Conservation (phyloP, 2,113 vertebrate species). For the Petromus typicus region DNA sequence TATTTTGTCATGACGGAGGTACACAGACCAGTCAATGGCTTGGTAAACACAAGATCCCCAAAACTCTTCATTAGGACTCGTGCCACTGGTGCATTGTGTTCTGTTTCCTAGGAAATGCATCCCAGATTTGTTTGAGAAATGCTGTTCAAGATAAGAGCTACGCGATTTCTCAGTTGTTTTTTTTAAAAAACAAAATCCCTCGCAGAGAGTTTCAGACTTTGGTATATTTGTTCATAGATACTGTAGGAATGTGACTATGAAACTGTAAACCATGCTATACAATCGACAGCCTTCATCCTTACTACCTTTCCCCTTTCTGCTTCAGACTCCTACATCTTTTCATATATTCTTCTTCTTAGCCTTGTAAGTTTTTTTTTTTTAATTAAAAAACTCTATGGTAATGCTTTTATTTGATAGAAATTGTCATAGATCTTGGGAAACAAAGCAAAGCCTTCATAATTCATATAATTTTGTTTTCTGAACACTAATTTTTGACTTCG, state of each 20-base stretch:
- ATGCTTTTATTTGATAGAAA: not conserved
- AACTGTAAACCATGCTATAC: not conserved
- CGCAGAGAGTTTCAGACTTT: not conserved
- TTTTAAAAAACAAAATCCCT: not conserved
- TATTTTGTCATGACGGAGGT: slow-evolving; percentile 68
- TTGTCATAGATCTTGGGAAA: not conserved
- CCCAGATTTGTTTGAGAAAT: slow-evolving; percentile 69
- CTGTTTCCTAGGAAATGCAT: slow-evolving; percentile 73
- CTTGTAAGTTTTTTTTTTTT: not conserved
- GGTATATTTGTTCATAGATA: not conserved
- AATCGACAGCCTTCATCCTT: not conserved
- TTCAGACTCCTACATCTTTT: not conserved
- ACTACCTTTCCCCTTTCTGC: not conserved
- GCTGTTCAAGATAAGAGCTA: slow-evolving; percentile 50
- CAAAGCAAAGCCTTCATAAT: not conserved
- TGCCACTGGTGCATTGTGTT: slow-evolving; percentile 68
- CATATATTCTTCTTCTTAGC: no score
- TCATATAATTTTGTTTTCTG: not conserved
- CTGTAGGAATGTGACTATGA: not conserved
- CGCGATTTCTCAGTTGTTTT: slow-evolving; percentile 27
- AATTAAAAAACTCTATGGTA: not conserved
- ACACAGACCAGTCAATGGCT: slow-evolving; percentile 51
- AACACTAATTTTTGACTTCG: slow-evolving; percentile 48
- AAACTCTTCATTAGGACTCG: not conserved
- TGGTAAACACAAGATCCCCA: slow-evolving; percentile 63